Evolutionary conservation across 1,140 invertebrate genomes (phyloP).

Genomic region (Leguminivora glycinivorella): DNA sequence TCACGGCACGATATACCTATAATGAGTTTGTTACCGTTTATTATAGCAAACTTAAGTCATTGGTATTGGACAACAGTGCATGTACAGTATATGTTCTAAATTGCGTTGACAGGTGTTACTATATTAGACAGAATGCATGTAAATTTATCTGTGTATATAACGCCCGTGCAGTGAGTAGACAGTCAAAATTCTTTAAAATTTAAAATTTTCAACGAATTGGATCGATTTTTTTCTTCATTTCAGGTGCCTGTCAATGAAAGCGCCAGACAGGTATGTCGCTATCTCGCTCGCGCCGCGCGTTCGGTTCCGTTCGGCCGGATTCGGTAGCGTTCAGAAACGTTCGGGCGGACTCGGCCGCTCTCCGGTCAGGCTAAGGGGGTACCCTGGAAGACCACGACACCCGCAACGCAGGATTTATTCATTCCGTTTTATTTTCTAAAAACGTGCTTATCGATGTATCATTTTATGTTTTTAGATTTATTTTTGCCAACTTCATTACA

Average conservation of each 20-base stretch:
- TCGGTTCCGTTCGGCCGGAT: constrained; percentile 71
- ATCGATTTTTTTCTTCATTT: constrained; percentile 82
- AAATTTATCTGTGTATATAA: constrained; percentile 75
- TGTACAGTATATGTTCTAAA: constrained; percentile 16
- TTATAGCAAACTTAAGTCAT: constrained; percentile 10
- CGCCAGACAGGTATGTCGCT: constrained; percentile 83
- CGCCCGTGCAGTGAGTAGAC: constrained; percentile 36
- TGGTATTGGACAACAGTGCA: constrained; percentile 11
- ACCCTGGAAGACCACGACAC: constrained; percentile 76
- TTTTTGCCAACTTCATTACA: constrained; percentile 59
- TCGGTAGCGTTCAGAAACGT: constrained; percentile 70
- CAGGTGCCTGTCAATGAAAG: constrained; percentile 85
- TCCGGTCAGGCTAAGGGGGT: constrained; percentile 67
- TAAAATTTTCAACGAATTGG: constrained; percentile 79
- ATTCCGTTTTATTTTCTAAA: constrained; percentile 70
- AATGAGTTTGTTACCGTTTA: constrained; percentile 11
- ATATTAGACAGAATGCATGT: constrained; percentile 61
- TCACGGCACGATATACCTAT: constrained; percentile 17
- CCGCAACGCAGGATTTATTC: constrained; percentile 70
- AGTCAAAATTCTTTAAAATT: constrained; percentile 61
- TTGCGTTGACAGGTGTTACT: neutral
- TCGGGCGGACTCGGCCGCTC: constrained; percentile 64
- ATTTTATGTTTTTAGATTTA: constrained; percentile 66
- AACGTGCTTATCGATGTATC: constrained; percentile 74
- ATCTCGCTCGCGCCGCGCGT: constrained; percentile 67